Base-by-base conservation (phyloP, 2,888 invertebrate genomes). In the Antitype chi region DNA sequence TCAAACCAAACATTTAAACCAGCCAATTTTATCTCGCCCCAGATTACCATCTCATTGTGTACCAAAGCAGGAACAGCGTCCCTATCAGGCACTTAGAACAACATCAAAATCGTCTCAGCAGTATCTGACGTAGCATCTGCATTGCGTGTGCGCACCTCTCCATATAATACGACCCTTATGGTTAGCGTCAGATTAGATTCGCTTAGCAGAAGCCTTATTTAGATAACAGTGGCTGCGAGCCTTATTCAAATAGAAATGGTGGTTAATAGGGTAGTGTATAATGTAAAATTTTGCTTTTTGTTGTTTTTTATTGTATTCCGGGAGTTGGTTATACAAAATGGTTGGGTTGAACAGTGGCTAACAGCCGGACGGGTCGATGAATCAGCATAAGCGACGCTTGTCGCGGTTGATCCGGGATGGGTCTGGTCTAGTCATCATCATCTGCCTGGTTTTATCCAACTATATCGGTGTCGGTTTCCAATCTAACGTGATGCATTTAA, bases 91-190 rank as follows among this genome's bases (percentile, higher is more conserved):
- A 90, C 90, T 93, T 93, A 91, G 90, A 92, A 87, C 90, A 91
- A 93, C 93, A 94, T 94, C 94, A 94, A 94, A 94, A 94, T 93
- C 93, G 86, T 88, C 90, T 92, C 93, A 92, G 89, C 87, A 60
- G 86, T 90, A 90, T 92, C 89, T 84, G 82, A 89, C 87, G 81
- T 80, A 38, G 84, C 89, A 91, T 89, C 89, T 87, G 90, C 90
- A 91, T 92, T 91, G 80, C 90, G 90, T 89, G 89, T 88, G 89
- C 91, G 86, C 89, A 64, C 59, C 84, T 89, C 78, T 66, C 87
- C 84, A 84, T 87, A 86, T 88, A 83, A 89, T 82, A 85, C 88
- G 76, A 85, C 93, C 89, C 90, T 90, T 92, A 91, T 87, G 94
- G 94, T 76, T 81, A 89, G 85, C 87, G 90, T 90, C 88, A 91